Conservation (phyloP, 1,140 invertebrate species). For the Luehdorfia chinensis region DNA sequence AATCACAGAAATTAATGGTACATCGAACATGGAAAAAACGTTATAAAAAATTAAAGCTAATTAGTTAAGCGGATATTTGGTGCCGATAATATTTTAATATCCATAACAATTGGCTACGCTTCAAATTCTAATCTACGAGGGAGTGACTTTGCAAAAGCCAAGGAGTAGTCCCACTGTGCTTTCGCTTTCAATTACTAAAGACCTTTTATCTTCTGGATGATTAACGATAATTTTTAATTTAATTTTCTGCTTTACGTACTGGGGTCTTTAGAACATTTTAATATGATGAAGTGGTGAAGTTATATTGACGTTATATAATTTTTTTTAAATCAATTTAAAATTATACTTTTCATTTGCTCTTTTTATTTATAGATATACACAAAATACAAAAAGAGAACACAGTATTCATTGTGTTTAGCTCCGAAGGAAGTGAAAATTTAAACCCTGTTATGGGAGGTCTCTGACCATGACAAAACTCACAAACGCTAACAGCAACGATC, state of each 20-base stretch:
- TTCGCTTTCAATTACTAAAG: slow-evolving; percentile 65
- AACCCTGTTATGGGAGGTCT: slow-evolving; percentile 46
- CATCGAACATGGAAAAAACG: slow-evolving; percentile 6
- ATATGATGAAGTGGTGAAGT: too few species aligned
- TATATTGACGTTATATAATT: too few species aligned
- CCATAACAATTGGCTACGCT: slow-evolving; percentile 57
- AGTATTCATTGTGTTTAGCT: slow-evolving; percentile 50
- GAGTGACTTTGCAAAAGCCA: slow-evolving; percentile 59
- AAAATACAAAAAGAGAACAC: too few species aligned
- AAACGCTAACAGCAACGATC: too few species aligned
- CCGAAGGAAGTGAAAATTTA: slow-evolving; percentile 62
- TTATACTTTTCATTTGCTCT: too few species aligned
- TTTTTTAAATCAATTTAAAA: too few species aligned
- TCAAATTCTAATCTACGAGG: slow-evolving; percentile 59
- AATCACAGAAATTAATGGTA: slow-evolving; percentile 7
- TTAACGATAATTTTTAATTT: slow-evolving; percentile 44
- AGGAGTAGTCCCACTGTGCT: slow-evolving; percentile 46
- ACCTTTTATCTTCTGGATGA: slow-evolving; percentile 62
- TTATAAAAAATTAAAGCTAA: slow-evolving; percentile 19
- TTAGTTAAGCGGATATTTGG: slow-evolving; percentile 49
- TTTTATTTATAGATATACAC: too few species aligned
- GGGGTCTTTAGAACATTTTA: neutral
- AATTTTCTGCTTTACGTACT: slow-evolving; percentile 5
- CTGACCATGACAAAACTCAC: slow-evolving; percentile 59
- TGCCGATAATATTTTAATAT: slow-evolving; percentile 51